Percentiles rank a stretch among this genome's conserved stretches.
These are phyloP conservation scores for Xenotilapia longispinis DNA, from an alignment of 2,113 vertebrate genomes.

Conservation along the genomic window DNA sequence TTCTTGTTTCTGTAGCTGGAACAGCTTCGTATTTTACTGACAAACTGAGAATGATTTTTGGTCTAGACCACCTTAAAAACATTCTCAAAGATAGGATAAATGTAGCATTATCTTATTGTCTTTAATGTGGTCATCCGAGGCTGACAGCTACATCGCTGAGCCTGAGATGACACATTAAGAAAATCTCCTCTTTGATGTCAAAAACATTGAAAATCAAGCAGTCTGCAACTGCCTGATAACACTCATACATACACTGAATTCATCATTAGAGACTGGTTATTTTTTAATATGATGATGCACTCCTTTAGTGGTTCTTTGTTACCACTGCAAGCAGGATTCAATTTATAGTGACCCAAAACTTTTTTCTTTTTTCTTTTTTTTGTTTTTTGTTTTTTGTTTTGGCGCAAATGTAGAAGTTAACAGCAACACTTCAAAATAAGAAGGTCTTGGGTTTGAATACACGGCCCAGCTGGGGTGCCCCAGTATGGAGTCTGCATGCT, in stretches of 20 bases:
- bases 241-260: not conserved
- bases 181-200: not conserved
- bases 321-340: not conserved
- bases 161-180: not conserved
- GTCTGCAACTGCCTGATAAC: not conserved
- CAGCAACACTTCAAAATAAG: not conserved
- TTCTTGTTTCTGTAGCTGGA: not conserved
- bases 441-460: not conserved
- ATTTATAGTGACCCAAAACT: not conserved
- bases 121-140: not conserved
- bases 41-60: not conserved
- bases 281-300: not conserved
- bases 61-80: not conserved
- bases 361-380: not conserved
- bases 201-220: not conserved
- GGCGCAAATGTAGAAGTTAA: not conserved
- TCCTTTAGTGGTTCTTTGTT: not conserved
- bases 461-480: not conserved
- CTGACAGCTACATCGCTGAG: not conserved
- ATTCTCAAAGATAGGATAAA: not conserved
- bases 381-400: accelerated
- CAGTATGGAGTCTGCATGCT: not conserved
- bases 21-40: not conserved
- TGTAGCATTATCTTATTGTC: not conserved
- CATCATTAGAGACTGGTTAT: not conserved